Percentiles rank a stretch among this genome's conserved stretches.
phyloP scores from a whole-genome alignment of 1,140 invertebrate species.

The Mycetomoellerius zeteki region DNA sequence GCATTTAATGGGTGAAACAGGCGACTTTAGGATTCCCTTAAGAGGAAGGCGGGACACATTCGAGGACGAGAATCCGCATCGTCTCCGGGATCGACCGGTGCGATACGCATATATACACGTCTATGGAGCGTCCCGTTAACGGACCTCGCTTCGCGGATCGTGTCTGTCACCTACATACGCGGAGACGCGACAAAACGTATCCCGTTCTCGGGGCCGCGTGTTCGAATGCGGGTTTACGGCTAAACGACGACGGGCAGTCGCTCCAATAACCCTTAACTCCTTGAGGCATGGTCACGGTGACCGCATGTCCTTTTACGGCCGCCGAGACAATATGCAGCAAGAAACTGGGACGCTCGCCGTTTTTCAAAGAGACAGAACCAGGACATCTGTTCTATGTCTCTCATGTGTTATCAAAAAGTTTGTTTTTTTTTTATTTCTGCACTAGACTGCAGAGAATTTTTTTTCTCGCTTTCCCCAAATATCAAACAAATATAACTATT shows the following conservation, averaged over 20 bases:
- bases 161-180: conserved; percentile 74
- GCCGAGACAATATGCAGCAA: neutral
- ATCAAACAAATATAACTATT: too few species aligned
- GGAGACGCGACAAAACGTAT: conserved; percentile 71
- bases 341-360: neutral
- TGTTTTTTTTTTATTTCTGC: too few species aligned
- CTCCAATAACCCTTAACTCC: conserved; percentile 44
- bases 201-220: conserved; percentile 54
- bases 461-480: too few species aligned
- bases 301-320: neutral
- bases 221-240: conserved; percentile 25
- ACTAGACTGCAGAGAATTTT: too few species aligned
- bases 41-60: conserved; percentile 68
- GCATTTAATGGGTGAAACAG: too few species aligned
- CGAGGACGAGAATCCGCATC: conserved; percentile 60
- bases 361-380: neutral
- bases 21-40: conserved; percentile 32
- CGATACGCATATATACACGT: neutral
- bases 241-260: conserved; percentile 3
- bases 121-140: conserved; percentile 68
- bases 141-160: conserved; percentile 53
- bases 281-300: neutral
- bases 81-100: conserved; percentile 52
- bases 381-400: neutral
- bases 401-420: neutral